Conservation (phyloP, 2,888 invertebrate genomes). For the Chymomyza fuscimana region DNA sequence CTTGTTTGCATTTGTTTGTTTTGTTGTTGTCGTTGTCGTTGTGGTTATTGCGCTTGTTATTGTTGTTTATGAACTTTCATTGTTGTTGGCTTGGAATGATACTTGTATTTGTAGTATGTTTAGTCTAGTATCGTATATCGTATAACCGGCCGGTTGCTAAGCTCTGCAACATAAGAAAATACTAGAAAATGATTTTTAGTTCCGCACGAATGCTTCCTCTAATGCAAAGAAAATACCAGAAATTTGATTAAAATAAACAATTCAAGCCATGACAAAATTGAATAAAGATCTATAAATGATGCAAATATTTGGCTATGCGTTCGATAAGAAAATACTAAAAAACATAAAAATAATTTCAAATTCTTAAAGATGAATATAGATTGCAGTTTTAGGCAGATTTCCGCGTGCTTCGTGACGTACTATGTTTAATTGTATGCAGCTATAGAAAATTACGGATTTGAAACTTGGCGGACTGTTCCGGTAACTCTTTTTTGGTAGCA, state of each 20-base stretch:
- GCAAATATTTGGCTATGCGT: neutral
- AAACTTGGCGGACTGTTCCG: too few species aligned
- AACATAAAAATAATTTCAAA: neutral
- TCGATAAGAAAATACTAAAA: neutral
- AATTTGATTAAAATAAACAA: neutral
- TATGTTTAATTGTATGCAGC: too few species aligned
- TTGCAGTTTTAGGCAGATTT: neutral
- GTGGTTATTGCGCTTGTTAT: neutral
- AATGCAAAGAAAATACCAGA: neutral
- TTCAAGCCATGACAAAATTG: neutral
- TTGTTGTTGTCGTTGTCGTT: constrained; percentile 8
- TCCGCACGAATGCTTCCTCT: neutral
- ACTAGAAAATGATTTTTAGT: constrained; percentile 3
- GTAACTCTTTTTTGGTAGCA: too few species aligned
- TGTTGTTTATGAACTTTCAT: neutral
- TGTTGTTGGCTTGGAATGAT: neutral
- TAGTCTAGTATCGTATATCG: neutral
- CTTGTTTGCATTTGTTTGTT: constrained; percentile 50
- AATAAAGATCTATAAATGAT: neutral
- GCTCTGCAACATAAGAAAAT: constrained; percentile 26
- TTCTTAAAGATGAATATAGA: neutral
- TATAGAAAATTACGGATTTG: too few species aligned
- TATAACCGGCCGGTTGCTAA: neutral
- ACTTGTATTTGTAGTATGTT: neutral
- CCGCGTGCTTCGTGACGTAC: too few species aligned